Base-by-base conservation (phyloP, 2,797 vertebrate genomes). In the Chelonia mydas region DNA sequence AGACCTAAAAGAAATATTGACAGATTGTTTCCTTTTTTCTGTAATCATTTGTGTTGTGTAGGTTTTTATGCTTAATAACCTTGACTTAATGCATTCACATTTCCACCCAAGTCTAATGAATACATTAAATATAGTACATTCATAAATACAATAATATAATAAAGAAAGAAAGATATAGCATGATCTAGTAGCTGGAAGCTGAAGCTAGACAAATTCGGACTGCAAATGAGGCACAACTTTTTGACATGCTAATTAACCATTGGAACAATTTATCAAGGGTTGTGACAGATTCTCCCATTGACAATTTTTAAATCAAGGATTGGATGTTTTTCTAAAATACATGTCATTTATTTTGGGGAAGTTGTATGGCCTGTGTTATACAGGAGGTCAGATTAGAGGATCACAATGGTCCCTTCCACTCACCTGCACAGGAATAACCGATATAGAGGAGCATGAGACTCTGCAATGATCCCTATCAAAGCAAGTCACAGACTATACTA, bases 381-480 rank as follows among this genome's bases (percentile, higher is more conserved):
- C 33, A n/a, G 33, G 16, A n/a, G 59, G 33, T n/a, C 61, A 19
- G 61, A 65, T 65, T 19, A 65, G 7, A 65, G 65, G 8, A 65
- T 65, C 33, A n/a, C 16, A n/a, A 17, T 17, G n/a, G 33, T 37
- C 65, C 65, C n/a, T 37, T 68, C n/a, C 17, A 37, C 65, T 68
- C 65, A 37, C 65, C 19, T 68, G n/a, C n/a, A 68, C n/a, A 37
- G 78, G 28, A 37, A 81, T 59, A 61, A 27, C 27, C 55, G 51
- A 76, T 31, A 13, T 7, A 2, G 47, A 86, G 47, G 86, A 90
- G 51, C 94, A 91, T 49, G 59, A 94, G 27, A 50, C 5, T 11
- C 41, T 85, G 49, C 37, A 96, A 15, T 80, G 92, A 19, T 37
- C 76, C 31, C 80, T 88, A 87, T 82, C 37, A 78, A 93, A 94